Evolutionary conservation across 2,797 vertebrate species (phyloP).

Genomic region (Ispidina lecontei): DNA sequence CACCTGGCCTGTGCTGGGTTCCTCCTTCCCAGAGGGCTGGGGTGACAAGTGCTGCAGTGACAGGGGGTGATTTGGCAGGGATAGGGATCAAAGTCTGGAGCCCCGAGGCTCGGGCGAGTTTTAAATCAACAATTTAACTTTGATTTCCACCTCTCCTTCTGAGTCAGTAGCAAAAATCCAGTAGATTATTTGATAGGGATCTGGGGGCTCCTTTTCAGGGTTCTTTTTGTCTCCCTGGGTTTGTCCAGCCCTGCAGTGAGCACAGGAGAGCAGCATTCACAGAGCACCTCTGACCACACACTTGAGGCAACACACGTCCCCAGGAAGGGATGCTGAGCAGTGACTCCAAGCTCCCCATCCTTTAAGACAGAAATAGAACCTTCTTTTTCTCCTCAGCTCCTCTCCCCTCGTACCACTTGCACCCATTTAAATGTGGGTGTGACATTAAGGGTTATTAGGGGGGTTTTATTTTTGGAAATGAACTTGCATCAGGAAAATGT

Average conservation of each 20-base stretch:
- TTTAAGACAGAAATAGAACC: not conserved
- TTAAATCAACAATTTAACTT: not conserved
- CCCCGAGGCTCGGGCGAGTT: not conserved
- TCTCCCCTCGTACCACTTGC: not conserved
- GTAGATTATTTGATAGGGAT: too few relatives aligned
- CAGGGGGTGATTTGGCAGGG: not conserved
- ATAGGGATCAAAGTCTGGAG: not conserved
- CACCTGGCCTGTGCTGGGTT: not conserved
- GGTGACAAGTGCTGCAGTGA: not conserved
- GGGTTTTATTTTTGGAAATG: constrained; percentile 48
- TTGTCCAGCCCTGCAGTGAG: not conserved
- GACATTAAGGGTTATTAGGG: constrained; percentile 42
- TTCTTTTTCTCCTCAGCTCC: not conserved
- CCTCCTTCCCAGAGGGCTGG: not conserved
- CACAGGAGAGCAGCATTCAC: not conserved
- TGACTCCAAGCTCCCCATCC: not conserved
- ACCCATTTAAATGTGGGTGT: not conserved
- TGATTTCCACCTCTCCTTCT: not conserved
- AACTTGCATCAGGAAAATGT: constrained; percentile 23
- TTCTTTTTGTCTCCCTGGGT: not conserved
- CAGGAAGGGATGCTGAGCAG: not conserved
- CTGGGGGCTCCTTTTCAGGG: not conserved
- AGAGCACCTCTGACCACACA: not conserved
- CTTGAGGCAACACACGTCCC: not conserved
- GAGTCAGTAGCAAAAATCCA: not conserved